Percentiles rank a stretch among this genome's conserved stretches.
Evolutionary conservation across 2,113 vertebrate species (phyloP).

Genomic region (Anser brachyrhynchus): DNA sequence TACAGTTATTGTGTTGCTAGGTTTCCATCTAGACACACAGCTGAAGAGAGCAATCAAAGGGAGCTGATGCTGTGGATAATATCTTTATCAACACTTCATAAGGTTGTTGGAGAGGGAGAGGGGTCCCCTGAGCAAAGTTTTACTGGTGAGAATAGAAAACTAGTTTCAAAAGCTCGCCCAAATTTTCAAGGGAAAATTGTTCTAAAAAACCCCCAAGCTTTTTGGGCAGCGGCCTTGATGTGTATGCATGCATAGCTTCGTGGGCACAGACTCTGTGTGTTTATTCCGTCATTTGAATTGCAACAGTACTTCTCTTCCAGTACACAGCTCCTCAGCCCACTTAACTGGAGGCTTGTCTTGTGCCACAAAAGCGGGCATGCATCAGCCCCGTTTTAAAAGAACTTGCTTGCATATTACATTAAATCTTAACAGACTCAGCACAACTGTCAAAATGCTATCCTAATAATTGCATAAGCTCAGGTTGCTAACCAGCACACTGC

Average conservation of each 20-base stretch:
- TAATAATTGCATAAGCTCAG: neutral
- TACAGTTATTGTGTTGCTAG: conserved; percentile 59
- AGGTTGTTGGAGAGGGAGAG: neutral
- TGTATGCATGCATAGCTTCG: neutral
- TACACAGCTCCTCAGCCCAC: neutral
- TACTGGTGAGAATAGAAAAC: neutral
- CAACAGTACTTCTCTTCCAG: neutral
- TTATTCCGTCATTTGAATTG: neutral
- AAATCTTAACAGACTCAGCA: neutral
- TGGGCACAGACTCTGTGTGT: neutral
- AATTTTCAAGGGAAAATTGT: neutral
- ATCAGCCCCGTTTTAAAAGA: neutral
- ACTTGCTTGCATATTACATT: neutral
- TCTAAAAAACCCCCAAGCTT: neutral
- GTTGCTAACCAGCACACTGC: neutral
- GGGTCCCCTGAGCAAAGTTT: neutral
- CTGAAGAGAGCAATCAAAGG: conserved; percentile 53
- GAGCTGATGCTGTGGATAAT: neutral
- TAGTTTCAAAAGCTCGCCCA: neutral
- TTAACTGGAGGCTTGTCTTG: neutral
- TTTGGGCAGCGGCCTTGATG: neutral
- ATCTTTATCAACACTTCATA: conserved; percentile 35
- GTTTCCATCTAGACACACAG: conserved; percentile 55
- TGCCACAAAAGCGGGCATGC: neutral
- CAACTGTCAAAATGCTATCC: neutral